phyloP scores from a whole-genome alignment of 1,140 invertebrate species.

The Euglossa dilemma region DNA sequence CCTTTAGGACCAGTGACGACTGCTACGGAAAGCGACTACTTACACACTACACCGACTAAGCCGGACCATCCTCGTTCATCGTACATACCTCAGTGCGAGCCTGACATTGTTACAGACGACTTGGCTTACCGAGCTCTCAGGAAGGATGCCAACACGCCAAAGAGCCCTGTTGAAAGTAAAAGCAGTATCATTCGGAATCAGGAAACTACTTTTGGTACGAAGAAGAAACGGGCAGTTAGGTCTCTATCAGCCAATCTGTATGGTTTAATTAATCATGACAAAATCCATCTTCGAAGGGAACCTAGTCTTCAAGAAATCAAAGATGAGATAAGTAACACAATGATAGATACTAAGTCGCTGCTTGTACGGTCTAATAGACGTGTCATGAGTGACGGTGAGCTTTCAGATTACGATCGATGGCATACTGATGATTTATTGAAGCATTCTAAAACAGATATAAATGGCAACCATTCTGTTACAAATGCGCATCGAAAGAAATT shows the following conservation, averaged over 20 bases:
- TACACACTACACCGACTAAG: conserved; percentile 87
- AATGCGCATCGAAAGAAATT: conserved; percentile 43
- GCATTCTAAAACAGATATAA: conserved; percentile 46
- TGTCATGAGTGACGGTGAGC: conserved; percentile 56
- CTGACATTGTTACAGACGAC: conserved; percentile 93
- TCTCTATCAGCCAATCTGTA: conserved; percentile 92
- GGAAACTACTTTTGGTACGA: conserved; percentile 69
- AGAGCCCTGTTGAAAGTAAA: conserved; percentile 26
- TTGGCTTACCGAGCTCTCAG: conserved; percentile 91
- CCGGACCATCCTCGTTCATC: conserved; percentile 83
- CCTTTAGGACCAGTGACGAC: conserved; percentile 90
- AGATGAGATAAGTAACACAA: conserved; percentile 24
- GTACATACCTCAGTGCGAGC: conserved; percentile 87
- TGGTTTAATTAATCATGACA: conserved; percentile 84
- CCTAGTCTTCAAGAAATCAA: conserved; percentile 45
- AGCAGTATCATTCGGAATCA: conserved; percentile 3
- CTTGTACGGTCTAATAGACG: conserved; percentile 47
- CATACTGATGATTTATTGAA: conserved; percentile 1
- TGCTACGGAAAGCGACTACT: conserved; percentile 90
- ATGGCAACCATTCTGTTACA: conserved; percentile 49
- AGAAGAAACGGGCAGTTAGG: conserved; percentile 89
- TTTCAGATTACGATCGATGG: conserved; percentile 51
- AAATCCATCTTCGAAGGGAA: conserved; percentile 54
- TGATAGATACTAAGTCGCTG: conserved; percentile 7
- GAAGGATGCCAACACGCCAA: conserved; percentile 86